phyloP scores from a whole-genome alignment of 2,888 invertebrate species.

The Machimus atricapillus region DNA sequence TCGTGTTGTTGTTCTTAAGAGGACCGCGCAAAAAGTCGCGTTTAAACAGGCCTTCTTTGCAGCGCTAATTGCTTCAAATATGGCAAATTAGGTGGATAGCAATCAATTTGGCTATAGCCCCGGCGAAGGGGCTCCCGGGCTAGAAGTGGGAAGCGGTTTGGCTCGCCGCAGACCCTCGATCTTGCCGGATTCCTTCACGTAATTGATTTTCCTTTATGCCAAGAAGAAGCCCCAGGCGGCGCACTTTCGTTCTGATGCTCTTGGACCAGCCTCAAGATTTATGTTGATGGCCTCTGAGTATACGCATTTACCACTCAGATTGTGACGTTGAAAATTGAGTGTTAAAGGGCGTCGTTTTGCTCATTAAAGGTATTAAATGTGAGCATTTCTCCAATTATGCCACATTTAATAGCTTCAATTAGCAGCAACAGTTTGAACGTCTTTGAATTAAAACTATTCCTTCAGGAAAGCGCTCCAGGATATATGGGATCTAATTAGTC shows the following conservation, averaged over 20 bases:
- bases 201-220: background rate
- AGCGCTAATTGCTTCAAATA: background rate
- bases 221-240: background rate
- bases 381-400: background rate
- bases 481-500: too few relatives aligned
- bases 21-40: background rate
- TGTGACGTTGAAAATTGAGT: background rate
- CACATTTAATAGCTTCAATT: background rate
- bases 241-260: background rate
- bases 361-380: background rate
- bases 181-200: background rate
- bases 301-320: background rate
- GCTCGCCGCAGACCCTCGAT: background rate
- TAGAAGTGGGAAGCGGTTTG: background rate
- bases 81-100: background rate
- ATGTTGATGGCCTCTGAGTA: background rate
- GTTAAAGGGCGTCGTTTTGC: background rate
- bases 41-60: background rate
- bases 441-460: background rate
- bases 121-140: background rate
- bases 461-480: background rate
- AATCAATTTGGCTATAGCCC: background rate
- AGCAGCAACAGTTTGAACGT: background rate
- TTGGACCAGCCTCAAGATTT: background rate
- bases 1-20: background rate